Evolutionary conservation across 2,888 invertebrate species (phyloP), one percentile per base, ranked within the genome.

Genomic region (Cataglyphis altisquamis): DNA sequence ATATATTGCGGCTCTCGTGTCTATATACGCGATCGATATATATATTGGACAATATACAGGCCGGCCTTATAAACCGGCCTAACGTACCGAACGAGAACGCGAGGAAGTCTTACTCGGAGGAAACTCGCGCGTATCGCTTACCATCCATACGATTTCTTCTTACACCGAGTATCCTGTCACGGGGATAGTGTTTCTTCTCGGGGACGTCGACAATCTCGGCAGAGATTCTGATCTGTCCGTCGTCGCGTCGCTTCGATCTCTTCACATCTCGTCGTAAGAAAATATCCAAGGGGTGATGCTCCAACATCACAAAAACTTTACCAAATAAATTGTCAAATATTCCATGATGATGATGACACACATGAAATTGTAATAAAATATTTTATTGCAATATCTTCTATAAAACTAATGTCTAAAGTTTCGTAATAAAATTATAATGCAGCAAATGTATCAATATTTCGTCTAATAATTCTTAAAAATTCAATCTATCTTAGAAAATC

Each of bases 81-180:
- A 86, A 89, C 87, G 90, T 84, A 83, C 86, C 82, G 83, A 48
- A 63, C 74, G 70, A 73, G 85, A 87, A 77, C 81, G 66, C 66
- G 77, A 86, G 88, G 94, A 94, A 94, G 94, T 93, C 94, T 93
- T 94, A 94, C 41, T 41, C 91, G 92, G 92, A 93, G 93, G 93
- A 93, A 94, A 94, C 92, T 93, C 92, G 90, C 90, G 91, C 91
- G 91, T 94, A 94, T 94, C 94, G 88, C 92, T 94, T 94, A 94
- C 94, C 93, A 92, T 93, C 93, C 91, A 52, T 52, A 91, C 94
- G 93, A 94, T 93, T 94, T 94, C 93, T 92, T 93, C 91, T 94
- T 93, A 92, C 92, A 91, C 88, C 82, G 88, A 89, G 91, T 93
- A 93, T 93, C 93, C 93, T 91, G 93, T 90, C 92, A 87, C 90